Conservation (phyloP, 2,113 vertebrate species). For the Circaetus cinerascens region DNA sequence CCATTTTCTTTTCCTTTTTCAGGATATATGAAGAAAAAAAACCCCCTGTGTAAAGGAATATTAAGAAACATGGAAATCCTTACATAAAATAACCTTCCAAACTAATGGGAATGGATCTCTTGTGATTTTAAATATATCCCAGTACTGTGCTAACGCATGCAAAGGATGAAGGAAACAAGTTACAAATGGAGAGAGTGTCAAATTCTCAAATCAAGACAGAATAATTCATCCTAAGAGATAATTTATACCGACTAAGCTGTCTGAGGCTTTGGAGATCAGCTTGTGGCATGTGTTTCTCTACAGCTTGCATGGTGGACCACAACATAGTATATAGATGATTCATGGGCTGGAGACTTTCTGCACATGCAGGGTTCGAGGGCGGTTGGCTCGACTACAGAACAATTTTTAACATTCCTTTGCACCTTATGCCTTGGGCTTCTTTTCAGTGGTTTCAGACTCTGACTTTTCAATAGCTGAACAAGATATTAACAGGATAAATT, state of each 20-base stretch:
- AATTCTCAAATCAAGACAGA: slow-evolving; percentile 1
- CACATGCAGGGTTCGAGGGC: not conserved
- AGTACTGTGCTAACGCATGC: not conserved
- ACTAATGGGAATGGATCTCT: slow-evolving; percentile 3
- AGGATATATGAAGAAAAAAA: not conserved
- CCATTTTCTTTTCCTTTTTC: not conserved
- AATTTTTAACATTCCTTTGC: slow-evolving; percentile 6
- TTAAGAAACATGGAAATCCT: not conserved
- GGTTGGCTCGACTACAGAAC: not conserved
- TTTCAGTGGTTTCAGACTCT: slow-evolving; percentile 1
- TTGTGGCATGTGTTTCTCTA: slow-evolving; percentile 2
- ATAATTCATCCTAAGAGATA: slow-evolving; percentile 48
- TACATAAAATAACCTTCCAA: not conserved
- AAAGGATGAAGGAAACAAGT: slow-evolving; percentile 20
- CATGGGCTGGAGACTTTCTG: slow-evolving; percentile 24
- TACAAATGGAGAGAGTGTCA: slow-evolving; percentile 15
- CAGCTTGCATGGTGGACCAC: not conserved
- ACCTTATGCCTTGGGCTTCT: not conserved
- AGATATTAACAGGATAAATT: slow-evolving; percentile 7
- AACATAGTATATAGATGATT: not conserved
- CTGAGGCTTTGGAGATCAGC: slow-evolving; percentile 36
- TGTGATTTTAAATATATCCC: slow-evolving; percentile 23
- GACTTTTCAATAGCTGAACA: not conserved
- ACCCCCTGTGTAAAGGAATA: not conserved
- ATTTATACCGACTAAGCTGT: slow-evolving; percentile 28